Base-by-base conservation (phyloP, 2,888 invertebrate species). In the Tenthredo notha region DNA sequence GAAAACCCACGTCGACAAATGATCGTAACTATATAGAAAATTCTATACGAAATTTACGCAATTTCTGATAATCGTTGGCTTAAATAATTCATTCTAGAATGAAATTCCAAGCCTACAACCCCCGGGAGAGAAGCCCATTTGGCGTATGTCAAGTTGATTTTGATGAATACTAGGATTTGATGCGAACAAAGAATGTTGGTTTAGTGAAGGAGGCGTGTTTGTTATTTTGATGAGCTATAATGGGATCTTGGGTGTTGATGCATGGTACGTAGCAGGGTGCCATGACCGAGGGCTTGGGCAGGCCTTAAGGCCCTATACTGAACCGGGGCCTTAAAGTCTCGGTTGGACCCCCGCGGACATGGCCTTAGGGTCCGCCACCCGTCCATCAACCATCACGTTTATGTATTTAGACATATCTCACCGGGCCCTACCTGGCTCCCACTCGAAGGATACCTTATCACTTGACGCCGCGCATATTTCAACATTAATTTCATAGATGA, bases 221-320 rank as follows among this genome's bases (percentile, higher is more conserved):
- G 92, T 92, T 92, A 92, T 92, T 92, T 92, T 91, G 92, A 92
- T 92, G 92, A 92, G 91, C 89, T 91, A 92, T 92, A 93, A 92
- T 92, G 91, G 91, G 91, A 91, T 92, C 90, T 90, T 89, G 92
- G 92, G 93, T 93, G 93, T 93, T 93, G 93, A 93, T 93, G 92
- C 92, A 93, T 93, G 89, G 93, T 89, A 90, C 93, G 89, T 92
- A 92, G 93, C 93, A 90, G 92, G 92, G 92, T 91, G 92, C 90
- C 91, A 85, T 82, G 87, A n/a, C 84, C 83, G 67, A 43, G 3
- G 12, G 21, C 47, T 67, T 25, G 43, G n/a, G 43, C 72, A 1
- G 2, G 29, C n/a, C n/a, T n/a, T n/a, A n/a, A 2, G 72, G 72
- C 72, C 72, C 40, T 74, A 43, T 43, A 47, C 47, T 47, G 43